Conservation (phyloP, 2,888 invertebrate genomes). For the Sarcophaga rosellei region DNA sequence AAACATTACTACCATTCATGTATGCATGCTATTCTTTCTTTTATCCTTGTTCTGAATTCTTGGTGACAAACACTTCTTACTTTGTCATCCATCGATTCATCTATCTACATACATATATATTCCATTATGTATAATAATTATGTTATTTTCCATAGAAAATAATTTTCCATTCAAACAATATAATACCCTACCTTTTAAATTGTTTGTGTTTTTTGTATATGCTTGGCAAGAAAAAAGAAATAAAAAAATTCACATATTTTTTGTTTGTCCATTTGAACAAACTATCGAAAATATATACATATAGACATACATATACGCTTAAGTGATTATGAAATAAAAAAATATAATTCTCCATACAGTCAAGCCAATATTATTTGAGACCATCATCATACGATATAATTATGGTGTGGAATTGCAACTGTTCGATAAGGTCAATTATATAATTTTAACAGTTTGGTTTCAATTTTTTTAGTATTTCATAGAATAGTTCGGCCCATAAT, state of each 20-base stretch:
- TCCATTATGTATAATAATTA: background rate
- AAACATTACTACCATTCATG: background rate
- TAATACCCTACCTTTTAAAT: slow-evolving; percentile 42
- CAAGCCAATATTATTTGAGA: no score
- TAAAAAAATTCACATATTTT: background rate
- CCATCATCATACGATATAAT: no score
- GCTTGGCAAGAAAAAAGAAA: slow-evolving; percentile 43
- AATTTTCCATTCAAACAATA: slow-evolving; percentile 35
- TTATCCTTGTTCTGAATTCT: background rate
- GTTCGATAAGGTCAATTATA: no score
- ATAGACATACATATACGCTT: background rate
- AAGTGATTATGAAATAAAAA: background rate
- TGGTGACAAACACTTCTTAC: background rate
- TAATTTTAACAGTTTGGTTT: no score
- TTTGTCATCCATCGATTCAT: background rate
- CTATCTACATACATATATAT: background rate
- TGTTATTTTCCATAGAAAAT: slow-evolving; percentile 27
- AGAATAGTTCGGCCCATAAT: no score
- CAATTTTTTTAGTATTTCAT: no score
- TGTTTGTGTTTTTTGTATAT: slow-evolving; percentile 3
- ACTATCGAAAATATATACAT: background rate
- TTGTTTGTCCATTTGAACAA: background rate
- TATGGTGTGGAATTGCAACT: no score
- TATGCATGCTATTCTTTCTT: background rate
- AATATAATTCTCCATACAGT: background rate